Base-by-base conservation (phyloP, 2,797 vertebrate species). In the Anolis apletophallus region DNA sequence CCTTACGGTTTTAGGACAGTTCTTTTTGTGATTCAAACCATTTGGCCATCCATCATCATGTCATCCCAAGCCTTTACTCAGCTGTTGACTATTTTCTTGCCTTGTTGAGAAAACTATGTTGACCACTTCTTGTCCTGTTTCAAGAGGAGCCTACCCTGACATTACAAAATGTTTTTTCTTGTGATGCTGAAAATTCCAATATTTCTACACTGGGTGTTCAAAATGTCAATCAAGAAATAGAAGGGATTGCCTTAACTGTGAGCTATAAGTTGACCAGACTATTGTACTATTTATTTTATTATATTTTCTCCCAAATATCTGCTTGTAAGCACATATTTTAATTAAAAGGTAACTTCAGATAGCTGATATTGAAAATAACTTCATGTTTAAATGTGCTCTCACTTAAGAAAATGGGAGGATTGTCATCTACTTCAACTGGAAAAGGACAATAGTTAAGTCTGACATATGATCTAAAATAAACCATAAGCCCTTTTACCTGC, bases 21-120 rank as follows among this genome's bases (percentile, higher is more conserved):
- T 88, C 12, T 83, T 84, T 87, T 52, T 80, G 34, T 87, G 85
- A 84, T 87, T 77, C 85, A 89, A 90, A 85, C 82, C 85, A 89
- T 75, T 74, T 90, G 89, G 40, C 46, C 86, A 92, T 93, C 87
- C 90, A 92, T 95, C 93, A 92, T 84, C 80, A 57, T 92, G 90
- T 92, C 91, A 93, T 79, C 54, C 74, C 29, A 88, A 88, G 84
- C 59, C 87, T 94, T 93, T 92, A 90, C 82, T 95, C 93, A 93
- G 87, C 84, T 94, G 89, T 84, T 91, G 89, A 82, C 86, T 89
- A 82, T 94, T 94, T 94, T 87, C 90, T 90, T 89, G 61, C 68
- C 76, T 85, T 86, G n/a, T 85, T 91, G 81, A 85, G 64, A 71
- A 91, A 61, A 64, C 68, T 76, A 76, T 81, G 79, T 52, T 89